Evolutionary conservation across 2,888 invertebrate genomes (phyloP).

Genomic region (Thysanoteuthis rhombus): DNA sequence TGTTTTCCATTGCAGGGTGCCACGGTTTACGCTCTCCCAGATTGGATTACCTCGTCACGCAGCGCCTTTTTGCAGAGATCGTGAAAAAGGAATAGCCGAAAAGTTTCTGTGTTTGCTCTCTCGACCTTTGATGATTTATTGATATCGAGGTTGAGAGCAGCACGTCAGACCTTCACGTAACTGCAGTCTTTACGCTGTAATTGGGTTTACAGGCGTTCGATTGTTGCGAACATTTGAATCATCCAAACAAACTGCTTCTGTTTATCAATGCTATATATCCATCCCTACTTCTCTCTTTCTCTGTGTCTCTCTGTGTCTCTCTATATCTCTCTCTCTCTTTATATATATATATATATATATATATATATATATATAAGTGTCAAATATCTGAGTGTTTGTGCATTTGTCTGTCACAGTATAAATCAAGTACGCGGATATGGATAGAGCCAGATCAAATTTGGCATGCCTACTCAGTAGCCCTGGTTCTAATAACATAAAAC

Average conservation of each 20-base stretch:
- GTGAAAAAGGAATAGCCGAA: neutral
- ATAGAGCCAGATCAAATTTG: too few species aligned
- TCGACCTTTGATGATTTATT: neutral
- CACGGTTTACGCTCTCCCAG: neutral
- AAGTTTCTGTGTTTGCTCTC: neutral
- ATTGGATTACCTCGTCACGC: neutral
- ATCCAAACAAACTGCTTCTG: neutral
- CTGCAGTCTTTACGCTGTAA: neutral
- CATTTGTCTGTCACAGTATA: too few species aligned
- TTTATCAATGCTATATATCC: too few species aligned
- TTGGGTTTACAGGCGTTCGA: neutral
- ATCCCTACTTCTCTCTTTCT: too few species aligned
- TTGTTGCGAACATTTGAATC: neutral
- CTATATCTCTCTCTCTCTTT: too few species aligned
- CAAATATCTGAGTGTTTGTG: too few species aligned
- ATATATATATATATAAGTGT: neutral
- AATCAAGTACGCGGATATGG: too few species aligned
- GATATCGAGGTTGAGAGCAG: neutral
- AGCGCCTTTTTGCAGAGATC: neutral
- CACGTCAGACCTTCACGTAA: neutral
- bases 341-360: neutral
- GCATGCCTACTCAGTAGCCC: too few species aligned
- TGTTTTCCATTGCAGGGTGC: neutral
- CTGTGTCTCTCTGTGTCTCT: too few species aligned
- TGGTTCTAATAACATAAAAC: too few species aligned